phyloP scores from a whole-genome alignment of 2,113 vertebrate genomes.

The Microtus ochrogaster region DNA sequence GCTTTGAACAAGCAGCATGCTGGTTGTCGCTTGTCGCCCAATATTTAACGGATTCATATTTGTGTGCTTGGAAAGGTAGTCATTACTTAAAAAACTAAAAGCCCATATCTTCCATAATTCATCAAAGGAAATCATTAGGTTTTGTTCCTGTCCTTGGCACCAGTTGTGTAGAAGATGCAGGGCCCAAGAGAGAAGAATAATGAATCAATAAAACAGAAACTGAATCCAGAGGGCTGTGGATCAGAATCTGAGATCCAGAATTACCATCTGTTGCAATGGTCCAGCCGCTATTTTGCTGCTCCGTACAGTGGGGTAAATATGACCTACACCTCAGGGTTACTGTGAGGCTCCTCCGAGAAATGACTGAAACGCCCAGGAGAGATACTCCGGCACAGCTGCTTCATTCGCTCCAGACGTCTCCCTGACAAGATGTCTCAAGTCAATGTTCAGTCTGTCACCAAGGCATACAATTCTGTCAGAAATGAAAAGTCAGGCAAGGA shows the following conservation, averaged over 20 bases:
- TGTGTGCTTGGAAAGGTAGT: background rate
- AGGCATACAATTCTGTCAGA: constrained; percentile 1
- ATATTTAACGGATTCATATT: background rate
- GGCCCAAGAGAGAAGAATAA: background rate
- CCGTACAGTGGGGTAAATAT: background rate
- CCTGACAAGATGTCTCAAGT: background rate
- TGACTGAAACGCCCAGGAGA: background rate
- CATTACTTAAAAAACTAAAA: background rate
- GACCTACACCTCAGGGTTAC: background rate
- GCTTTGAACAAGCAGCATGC: background rate
- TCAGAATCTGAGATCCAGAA: background rate
- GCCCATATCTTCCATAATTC: background rate
- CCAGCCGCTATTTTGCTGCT: background rate
- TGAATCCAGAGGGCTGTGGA: background rate
- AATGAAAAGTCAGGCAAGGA: constrained; percentile 3
- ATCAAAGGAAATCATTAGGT: background rate
- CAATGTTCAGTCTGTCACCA: background rate
- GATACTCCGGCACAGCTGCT: background rate
- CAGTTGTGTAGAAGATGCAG: background rate
- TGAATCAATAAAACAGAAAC: background rate
- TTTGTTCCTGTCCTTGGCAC: background rate
- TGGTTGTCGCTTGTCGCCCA: background rate
- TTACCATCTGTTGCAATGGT: background rate
- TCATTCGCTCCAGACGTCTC: constrained; percentile 20
- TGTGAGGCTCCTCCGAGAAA: background rate